phyloP scores from a whole-genome alignment of 1,140 invertebrate genomes.

The Geopemphigus sp. region DNA sequence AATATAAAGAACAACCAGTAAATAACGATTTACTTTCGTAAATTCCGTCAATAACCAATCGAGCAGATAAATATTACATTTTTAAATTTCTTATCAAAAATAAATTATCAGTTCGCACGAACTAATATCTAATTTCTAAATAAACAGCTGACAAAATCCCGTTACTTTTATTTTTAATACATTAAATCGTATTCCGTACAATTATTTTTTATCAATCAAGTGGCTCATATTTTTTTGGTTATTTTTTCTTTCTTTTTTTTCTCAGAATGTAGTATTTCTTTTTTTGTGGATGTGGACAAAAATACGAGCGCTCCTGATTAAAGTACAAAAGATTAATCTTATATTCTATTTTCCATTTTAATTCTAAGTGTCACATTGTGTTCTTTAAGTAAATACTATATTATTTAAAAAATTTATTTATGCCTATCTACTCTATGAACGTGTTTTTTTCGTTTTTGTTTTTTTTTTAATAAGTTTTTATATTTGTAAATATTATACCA shows the following conservation, averaged over 20 bases:
- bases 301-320: slow-evolving; percentile 37
- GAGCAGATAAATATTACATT: neutral
- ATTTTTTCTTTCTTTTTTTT: slow-evolving; percentile 15
- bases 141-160: slow-evolving; percentile 48
- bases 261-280: slow-evolving; percentile 9
- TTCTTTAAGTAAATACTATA: no score
- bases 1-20: no score
- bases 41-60: no score
- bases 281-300: slow-evolving; percentile 39
- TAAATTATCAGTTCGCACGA: slow-evolving; percentile 3
- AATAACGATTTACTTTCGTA: no score
- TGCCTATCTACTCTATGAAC: no score
- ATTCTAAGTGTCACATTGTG: no score
- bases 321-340: slow-evolving; percentile 45
- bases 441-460: no score
- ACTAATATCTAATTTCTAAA: slow-evolving; percentile 29
- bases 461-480: no score
- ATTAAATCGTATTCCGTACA: slow-evolving; percentile 17
- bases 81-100: slow-evolving; percentile 3
- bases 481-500: no score
- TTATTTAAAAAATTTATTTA: no score
- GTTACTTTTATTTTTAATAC: slow-evolving; percentile 48
- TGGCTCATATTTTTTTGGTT: slow-evolving; percentile 37
- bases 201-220: slow-evolving; percentile 49
- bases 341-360: neutral